phyloP scores from a whole-genome alignment of 2,888 invertebrate species.

The Drosophila vallismaia region DNA sequence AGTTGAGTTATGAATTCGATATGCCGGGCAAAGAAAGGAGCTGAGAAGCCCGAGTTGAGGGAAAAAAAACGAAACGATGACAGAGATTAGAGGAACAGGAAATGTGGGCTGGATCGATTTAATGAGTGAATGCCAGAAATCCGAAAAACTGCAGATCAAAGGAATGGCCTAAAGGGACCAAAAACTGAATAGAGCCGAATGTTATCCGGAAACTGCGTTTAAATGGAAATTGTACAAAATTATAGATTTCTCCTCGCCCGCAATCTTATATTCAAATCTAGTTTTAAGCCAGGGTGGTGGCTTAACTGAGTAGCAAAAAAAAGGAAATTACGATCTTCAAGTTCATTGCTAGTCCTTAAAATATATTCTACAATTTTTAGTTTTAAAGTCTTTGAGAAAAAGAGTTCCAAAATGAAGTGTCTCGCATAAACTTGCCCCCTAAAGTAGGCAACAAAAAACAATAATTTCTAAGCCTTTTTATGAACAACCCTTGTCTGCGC shows the following conservation, averaged over 20 bases:
- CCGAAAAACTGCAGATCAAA: conserved; percentile 7
- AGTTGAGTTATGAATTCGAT: conserved; percentile 64
- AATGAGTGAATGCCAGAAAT: conserved; percentile 36
- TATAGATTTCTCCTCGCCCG: conserved; percentile 6
- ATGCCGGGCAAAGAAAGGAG: conserved; percentile 44
- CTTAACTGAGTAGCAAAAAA: no score
- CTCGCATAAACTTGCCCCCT: neutral
- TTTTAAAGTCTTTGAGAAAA: neutral
- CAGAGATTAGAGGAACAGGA: conserved; percentile 64
- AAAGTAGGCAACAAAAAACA: neutral
- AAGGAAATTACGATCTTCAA: neutral
- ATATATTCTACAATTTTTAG: neutral
- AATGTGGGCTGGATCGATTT: conserved; percentile 44
- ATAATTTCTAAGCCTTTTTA: neutral
- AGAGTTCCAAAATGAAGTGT: neutral
- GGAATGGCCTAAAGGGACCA: conserved; percentile 20
- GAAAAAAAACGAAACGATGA: conserved; percentile 52
- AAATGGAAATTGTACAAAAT: conserved; percentile 31
- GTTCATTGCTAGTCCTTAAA: neutral
- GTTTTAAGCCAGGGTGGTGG: neutral
- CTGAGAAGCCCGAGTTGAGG: neutral
- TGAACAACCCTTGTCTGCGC: neutral
- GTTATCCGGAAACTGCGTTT: conserved; percentile 17
- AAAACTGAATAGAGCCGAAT: conserved; percentile 1
- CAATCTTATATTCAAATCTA: conserved; percentile 14